phyloP scores from a whole-genome alignment of 2,888 invertebrate genomes.

The Catotricha subobsoleta region DNA sequence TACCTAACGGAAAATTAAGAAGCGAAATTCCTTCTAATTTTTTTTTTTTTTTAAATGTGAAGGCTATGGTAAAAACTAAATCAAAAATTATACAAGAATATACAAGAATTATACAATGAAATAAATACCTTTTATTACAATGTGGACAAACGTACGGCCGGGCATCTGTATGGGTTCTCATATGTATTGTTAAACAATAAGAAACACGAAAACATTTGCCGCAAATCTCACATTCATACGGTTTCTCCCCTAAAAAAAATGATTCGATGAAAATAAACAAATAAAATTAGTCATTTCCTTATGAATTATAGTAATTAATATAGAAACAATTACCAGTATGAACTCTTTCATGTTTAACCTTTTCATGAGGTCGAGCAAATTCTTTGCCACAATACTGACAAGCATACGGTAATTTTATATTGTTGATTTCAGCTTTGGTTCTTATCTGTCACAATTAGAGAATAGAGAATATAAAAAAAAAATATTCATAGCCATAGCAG shows the following conservation, averaged over 20 bases:
- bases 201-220: constrained; percentile 64
- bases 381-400: constrained; percentile 54
- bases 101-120: neutral
- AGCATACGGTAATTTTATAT: constrained; percentile 35
- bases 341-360: constrained; percentile 69
- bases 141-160: constrained; percentile 57
- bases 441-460: neutral
- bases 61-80: neutral
- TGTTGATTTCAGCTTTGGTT: constrained; percentile 9
- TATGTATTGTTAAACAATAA: constrained; percentile 60
- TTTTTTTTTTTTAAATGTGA: neutral
- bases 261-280: neutral
- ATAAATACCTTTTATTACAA: constrained; percentile 39
- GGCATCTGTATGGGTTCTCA: constrained; percentile 62
- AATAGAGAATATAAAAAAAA: neutral
- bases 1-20: too few relatives aligned
- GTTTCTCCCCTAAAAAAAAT: constrained; percentile 42
- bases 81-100: neutral
- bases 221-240: constrained; percentile 60
- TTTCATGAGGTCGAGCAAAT: constrained; percentile 58
- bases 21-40: neutral
- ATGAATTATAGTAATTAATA: neutral
- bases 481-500: too few relatives aligned
- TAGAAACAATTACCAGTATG: constrained; percentile 42
- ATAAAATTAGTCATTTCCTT: neutral